Evolutionary conservation across 2,888 invertebrate genomes (phyloP), one percentile per base, ranked within the genome.

Genomic region (Sinhomidia bicolor): DNA sequence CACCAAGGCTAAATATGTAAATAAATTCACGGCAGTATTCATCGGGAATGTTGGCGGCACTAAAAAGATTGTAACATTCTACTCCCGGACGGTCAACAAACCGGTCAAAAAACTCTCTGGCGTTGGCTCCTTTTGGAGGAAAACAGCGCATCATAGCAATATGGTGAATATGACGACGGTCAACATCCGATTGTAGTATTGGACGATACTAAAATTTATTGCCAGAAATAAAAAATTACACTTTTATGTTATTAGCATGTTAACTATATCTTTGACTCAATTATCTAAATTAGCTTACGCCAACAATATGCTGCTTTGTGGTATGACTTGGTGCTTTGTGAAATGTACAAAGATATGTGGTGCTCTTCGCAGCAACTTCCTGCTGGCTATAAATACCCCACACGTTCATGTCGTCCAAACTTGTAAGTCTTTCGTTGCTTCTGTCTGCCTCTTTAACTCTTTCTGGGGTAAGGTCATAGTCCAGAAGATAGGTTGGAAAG

Each of bases 241-340:
- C 36, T 51, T 5, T 65, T 14, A 23, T 32, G 26, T 57, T 5
- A n/a, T 17, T 20, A n/a, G n/a, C n/a, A n/a, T n/a, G n/a, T 62
- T 32, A 0, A 23, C 9, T 2, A 32, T 32, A 32, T 5, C 7
- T n/a, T 41, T 41, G 0, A 76, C 0, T 60, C 5, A n/a, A n/a
- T n/a, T n/a, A n/a, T n/a, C n/a, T n/a, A n/a, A n/a, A n/a, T 12
- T 26, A 9, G 14, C 29, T 76, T 82, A 88, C 88, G 14, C 84
- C 88, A 60, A 88, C 76, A 17, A 83, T 32, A 57, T 88, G 88
- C 1, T 68, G 57, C 51, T 84, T 83, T 9, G 9, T 12, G 17
- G 29, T 76, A 10, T 4, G n/a, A 0, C 4, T 3, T 0, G 84
- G 88, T 0, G 44, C 41, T 36, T 88, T 84, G 14, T 78, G 82